A percentile compares a stretch with the other conserved stretches of the same genome.
Conservation (phyloP, 1,140 invertebrate species). For the Arion vulgaris region DNA sequence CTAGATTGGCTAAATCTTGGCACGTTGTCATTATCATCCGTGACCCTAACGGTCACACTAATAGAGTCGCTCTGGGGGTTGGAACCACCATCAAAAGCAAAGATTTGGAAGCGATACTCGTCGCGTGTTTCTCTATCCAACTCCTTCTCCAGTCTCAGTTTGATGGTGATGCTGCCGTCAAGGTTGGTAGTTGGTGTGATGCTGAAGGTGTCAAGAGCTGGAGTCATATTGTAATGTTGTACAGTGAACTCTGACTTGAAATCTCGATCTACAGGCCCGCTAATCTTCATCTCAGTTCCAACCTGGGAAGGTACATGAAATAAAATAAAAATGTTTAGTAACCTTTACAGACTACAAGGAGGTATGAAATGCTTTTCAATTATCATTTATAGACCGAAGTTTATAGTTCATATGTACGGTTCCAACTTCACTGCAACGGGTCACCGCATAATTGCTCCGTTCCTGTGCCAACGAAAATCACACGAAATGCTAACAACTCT, state of each 20-base stretch:
- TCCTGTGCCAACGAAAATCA: too few relatives aligned
- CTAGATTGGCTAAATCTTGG: slow-evolving; percentile 86
- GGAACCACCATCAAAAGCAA: slow-evolving; percentile 79
- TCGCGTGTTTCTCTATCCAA: slow-evolving; percentile 87
- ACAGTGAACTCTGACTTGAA: slow-evolving; percentile 44
- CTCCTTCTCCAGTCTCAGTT: slow-evolving; percentile 41
- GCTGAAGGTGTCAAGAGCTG: slow-evolving; percentile 39
- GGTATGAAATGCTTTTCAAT: too few relatives aligned
- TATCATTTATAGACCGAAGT: too few relatives aligned
- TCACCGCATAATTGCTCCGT: too few relatives aligned
- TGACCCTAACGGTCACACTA: slow-evolving; percentile 78
- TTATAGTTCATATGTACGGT: too few relatives aligned
- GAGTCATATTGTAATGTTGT: slow-evolving; percentile 45
- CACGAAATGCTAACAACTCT: too few relatives aligned
- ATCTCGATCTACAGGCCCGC: slow-evolving; percentile 79
- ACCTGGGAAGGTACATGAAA: slow-evolving; percentile 14
- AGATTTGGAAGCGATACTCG: slow-evolving; percentile 84
- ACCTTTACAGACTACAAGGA: too few relatives aligned
- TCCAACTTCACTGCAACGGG: too few relatives aligned
- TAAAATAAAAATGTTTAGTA: too few relatives aligned
- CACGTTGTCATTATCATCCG: slow-evolving; percentile 69
- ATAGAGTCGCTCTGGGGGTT: slow-evolving; percentile 51
- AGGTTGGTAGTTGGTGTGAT: slow-evolving; percentile 44
- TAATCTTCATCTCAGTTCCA: slow-evolving; percentile 85
- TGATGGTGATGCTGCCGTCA: slow-evolving; percentile 51